A percentile compares a stretch with the other conserved stretches of the same genome.
phyloP scores from a whole-genome alignment of 1,140 invertebrate species.

The Latrodectus geometricus region DNA sequence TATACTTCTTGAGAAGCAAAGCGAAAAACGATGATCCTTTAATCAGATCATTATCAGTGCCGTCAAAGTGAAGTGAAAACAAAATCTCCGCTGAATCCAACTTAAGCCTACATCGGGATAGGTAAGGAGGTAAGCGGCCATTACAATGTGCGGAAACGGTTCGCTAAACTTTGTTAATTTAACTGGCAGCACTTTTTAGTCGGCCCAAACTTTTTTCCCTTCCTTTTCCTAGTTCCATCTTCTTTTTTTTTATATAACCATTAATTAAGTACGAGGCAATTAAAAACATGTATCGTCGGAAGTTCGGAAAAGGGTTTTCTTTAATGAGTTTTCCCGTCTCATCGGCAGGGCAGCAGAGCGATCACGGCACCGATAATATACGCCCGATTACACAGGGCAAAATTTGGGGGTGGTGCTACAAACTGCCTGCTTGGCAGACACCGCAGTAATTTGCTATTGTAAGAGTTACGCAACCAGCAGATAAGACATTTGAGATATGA shows the following conservation, averaged over 20 bases:
- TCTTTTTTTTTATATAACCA: constrained; percentile 2
- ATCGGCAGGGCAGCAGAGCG: constrained; percentile 37
- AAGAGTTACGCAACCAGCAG: too few relatives aligned
- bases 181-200: background rate
- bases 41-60: background rate
- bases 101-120: background rate
- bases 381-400: constrained; percentile 38
- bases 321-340: constrained; percentile 54
- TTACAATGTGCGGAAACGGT: constrained; percentile 17
- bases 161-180: constrained; percentile 21
- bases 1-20: background rate
- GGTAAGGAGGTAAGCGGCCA: background rate
- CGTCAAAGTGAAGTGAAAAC: background rate
- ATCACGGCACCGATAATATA: constrained; percentile 40
- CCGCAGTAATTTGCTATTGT: too few relatives aligned
- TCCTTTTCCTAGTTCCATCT: background rate
- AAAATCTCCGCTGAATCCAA: background rate
- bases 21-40: background rate
- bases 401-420: background rate
- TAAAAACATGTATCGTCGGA: constrained; percentile 45
- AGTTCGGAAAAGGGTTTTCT: constrained; percentile 23
- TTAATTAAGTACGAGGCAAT: constrained; percentile 47
- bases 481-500: too few relatives aligned
- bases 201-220: background rate
- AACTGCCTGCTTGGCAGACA: background rate